Percentiles rank a stretch among this genome's conserved stretches.
These are phyloP conservation scores for Eilema caniola DNA, from an alignment of 2,888 invertebrate species.

Conservation along the genomic window DNA sequence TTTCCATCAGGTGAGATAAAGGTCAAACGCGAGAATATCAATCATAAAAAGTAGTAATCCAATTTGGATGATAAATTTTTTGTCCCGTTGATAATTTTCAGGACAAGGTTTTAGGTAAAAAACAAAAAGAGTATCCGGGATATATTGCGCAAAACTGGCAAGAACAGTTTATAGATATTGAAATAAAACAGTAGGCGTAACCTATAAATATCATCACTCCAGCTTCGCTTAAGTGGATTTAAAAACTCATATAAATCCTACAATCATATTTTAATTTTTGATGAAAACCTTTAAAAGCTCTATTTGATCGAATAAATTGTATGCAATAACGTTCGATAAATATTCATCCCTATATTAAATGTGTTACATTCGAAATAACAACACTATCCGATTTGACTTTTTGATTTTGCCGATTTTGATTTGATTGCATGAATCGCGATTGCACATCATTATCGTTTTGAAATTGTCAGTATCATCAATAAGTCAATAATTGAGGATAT, in stretches of 20 bases:
- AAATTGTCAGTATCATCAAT: too few relatives aligned
- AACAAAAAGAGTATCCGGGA: too few relatives aligned
- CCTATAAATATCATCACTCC: background rate
- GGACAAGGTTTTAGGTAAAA: too few relatives aligned
- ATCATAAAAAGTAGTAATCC: too few relatives aligned
- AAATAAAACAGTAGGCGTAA: background rate
- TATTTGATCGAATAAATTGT: constrained; percentile 55
- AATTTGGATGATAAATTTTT: too few relatives aligned
- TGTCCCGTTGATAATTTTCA: too few relatives aligned
- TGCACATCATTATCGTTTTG: too few relatives aligned
- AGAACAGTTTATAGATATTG: background rate
- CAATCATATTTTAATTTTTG: constrained; percentile 52
- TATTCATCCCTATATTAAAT: constrained; percentile 61
- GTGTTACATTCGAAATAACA: constrained; percentile 55
- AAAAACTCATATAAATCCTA: constrained; percentile 7
- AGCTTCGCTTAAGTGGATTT: constrained; percentile 10
- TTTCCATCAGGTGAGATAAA: too few relatives aligned
- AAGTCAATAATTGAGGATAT: too few relatives aligned
- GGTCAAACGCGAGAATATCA: too few relatives aligned
- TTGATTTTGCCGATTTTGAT: constrained; percentile 23
- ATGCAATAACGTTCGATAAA: constrained; percentile 46
- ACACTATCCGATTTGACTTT: constrained; percentile 36
- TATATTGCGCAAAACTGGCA: too few relatives aligned
- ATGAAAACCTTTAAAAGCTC: constrained; percentile 55
- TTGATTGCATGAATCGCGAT: too few relatives aligned